These are phyloP conservation scores for Hirtodrosophila alboralis DNA, from an alignment of 2,888 invertebrate species.

Conservation along the genomic window DNA sequence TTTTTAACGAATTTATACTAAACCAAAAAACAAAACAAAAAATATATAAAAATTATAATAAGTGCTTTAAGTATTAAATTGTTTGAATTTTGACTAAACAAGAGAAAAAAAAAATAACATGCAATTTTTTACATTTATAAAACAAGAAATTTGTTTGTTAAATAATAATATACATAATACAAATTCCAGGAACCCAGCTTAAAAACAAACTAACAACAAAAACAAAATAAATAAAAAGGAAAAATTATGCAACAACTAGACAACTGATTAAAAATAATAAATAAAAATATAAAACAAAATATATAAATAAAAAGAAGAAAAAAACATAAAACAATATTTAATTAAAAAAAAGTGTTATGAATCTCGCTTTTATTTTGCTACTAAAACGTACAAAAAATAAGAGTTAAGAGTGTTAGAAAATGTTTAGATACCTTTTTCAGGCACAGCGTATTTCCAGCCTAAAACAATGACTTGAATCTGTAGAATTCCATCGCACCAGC, in stretches of 20 bases:
- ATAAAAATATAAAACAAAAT: conserved; percentile 46
- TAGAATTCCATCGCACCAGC: conserved; percentile 81
- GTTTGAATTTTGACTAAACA: conserved; percentile 65
- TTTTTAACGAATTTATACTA: conserved; percentile 75
- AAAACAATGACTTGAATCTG: conserved; percentile 81
- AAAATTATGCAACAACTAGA: conserved; percentile 45
- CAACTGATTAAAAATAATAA: conserved; percentile 57
- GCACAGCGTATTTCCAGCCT: conserved; percentile 82
- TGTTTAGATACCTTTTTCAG: conserved; percentile 32
- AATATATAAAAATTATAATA: conserved; percentile 42
- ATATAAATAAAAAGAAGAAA: conserved; percentile 21
- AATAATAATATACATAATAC: conserved; percentile 40
- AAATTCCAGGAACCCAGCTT: conserved; percentile 58
- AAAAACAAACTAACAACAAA: conserved; percentile 34
- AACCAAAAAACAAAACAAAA: conserved; percentile 43
- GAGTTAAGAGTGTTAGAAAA: conserved; percentile 3
- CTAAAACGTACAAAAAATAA: conserved; percentile 68
- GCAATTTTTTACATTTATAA: conserved; percentile 77
- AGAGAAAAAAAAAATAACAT: conserved; percentile 31
- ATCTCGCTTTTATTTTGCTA: conserved; percentile 61
- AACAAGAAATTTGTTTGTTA: conserved; percentile 67
- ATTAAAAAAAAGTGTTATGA: conserved; percentile 15
- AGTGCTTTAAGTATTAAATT: conserved; percentile 76
- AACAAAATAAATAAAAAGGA: conserved; percentile 21
- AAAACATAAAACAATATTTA: conserved; percentile 10